Evolutionary conservation across 2,797 vertebrate species (phyloP).

Genomic region (Jordanella pulchra): DNA sequence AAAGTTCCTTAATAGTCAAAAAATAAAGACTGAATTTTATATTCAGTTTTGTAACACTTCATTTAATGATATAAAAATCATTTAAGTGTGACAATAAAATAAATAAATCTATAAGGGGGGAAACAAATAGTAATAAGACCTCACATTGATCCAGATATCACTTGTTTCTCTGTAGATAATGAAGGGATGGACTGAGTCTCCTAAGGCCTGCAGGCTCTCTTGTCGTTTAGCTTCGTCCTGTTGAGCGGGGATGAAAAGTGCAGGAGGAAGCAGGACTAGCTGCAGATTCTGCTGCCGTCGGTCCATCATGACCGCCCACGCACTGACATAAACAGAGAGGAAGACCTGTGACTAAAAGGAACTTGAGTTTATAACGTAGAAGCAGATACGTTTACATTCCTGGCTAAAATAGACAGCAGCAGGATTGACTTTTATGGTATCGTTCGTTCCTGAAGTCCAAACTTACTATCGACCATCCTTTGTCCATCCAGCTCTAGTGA

Average conservation of each 20-base stretch:
- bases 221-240: constrained; percentile 76
- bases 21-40: not conserved
- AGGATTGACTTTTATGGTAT: not conserved
- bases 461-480: constrained; percentile 90
- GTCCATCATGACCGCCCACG: constrained; percentile 92
- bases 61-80: not conserved
- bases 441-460: not conserved
- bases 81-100: not conserved
- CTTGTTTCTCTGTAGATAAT: constrained; percentile 91
- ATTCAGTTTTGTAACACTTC: not conserved
- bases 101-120: no score
- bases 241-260: constrained; percentile 84
- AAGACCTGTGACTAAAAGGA: constrained; percentile 5
- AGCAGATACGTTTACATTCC: not conserved
- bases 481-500: constrained; percentile 94
- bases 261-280: constrained; percentile 88
- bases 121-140: constrained; percentile 3
- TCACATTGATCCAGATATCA: constrained; percentile 78
- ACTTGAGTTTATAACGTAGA: not conserved
- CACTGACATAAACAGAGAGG: constrained; percentile 72
- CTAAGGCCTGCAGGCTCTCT: constrained; percentile 83
- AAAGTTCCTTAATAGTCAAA: no score
- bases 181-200: constrained; percentile 84
- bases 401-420: not conserved
- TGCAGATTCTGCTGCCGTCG: constrained; percentile 91